These are phyloP conservation scores for Lateolabrax maculatus DNA, from an alignment of 2,797 vertebrate genomes.

Conservation along the genomic window DNA sequence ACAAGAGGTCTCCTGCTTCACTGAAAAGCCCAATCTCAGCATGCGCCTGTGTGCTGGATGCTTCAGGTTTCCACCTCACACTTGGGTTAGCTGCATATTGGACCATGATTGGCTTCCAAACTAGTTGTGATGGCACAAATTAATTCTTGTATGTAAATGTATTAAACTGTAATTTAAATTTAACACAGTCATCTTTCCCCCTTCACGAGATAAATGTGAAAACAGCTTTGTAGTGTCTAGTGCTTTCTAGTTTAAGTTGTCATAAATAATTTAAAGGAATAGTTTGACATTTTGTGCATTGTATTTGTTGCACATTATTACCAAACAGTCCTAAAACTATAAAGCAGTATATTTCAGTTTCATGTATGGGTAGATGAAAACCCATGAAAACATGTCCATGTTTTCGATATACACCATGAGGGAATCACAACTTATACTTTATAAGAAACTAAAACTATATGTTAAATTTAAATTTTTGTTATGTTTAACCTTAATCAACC, in stretches of 20 bases:
- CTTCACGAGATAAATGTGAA: too few relatives aligned
- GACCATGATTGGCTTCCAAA: background rate
- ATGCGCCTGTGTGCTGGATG: too few relatives aligned
- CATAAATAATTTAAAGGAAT: background rate
- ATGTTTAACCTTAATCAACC: background rate
- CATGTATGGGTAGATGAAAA: conserved; percentile 1
- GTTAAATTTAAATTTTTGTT: background rate
- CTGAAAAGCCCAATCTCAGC: background rate
- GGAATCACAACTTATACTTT: background rate
- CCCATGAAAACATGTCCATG: background rate
- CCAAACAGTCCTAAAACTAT: background rate
- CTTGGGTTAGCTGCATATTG: background rate
- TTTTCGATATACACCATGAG: background rate
- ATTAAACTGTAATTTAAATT: too few relatives aligned
- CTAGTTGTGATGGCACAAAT: background rate
- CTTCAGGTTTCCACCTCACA: background rate
- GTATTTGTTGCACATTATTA: too few relatives aligned
- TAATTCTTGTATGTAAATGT: background rate
- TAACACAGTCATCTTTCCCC: too few relatives aligned
- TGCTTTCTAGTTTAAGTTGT: too few relatives aligned
- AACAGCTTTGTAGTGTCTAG: too few relatives aligned
- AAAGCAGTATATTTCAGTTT: background rate
- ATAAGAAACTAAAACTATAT: too few relatives aligned
- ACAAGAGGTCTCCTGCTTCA: background rate
- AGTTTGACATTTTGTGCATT: background rate